Percentiles rank a stretch among this genome's conserved stretches.
phyloP scores from a whole-genome alignment of 1,140 invertebrate species.

The Archivesica marissinica region DNA sequence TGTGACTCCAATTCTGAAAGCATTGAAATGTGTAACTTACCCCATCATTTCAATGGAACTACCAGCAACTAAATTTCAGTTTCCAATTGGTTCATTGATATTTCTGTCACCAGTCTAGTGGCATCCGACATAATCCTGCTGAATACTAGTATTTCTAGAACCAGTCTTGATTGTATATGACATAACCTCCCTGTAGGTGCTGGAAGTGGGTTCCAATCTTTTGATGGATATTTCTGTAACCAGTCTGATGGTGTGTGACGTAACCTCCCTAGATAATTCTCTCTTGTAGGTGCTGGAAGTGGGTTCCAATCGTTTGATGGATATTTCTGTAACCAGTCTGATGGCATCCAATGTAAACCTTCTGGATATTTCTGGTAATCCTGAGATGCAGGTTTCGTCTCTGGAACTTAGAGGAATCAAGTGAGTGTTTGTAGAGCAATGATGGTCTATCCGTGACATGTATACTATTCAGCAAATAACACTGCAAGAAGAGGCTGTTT shows the following conservation, averaged over 20 bases:
- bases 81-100: too few species aligned
- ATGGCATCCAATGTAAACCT: constrained; percentile 82
- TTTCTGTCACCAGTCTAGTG: too few species aligned
- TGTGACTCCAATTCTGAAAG: too few species aligned
- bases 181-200: too few species aligned
- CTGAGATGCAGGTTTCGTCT: constrained; percentile 78
- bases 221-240: constrained; percentile 80
- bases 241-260: constrained; percentile 81
- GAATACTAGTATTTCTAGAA: too few species aligned
- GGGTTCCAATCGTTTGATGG: constrained; percentile 81
- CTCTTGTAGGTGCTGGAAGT: constrained; percentile 83
- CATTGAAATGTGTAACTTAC: too few species aligned
- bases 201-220: constrained; percentile 83
- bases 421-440: constrained; percentile 65
- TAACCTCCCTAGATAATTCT: constrained; percentile 82
- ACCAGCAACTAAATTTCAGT: too few species aligned
- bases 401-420: constrained; percentile 79
- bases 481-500: neutral
- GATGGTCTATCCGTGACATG: neutral
- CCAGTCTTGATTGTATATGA: too few species aligned
- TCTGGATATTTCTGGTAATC: constrained; percentile 83
- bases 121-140: too few species aligned
- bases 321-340: constrained; percentile 80
- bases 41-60: too few species aligned
- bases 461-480: neutral